Base-by-base conservation (phyloP, 2,888 invertebrate genomes). In the Desoria tigrina region DNA sequence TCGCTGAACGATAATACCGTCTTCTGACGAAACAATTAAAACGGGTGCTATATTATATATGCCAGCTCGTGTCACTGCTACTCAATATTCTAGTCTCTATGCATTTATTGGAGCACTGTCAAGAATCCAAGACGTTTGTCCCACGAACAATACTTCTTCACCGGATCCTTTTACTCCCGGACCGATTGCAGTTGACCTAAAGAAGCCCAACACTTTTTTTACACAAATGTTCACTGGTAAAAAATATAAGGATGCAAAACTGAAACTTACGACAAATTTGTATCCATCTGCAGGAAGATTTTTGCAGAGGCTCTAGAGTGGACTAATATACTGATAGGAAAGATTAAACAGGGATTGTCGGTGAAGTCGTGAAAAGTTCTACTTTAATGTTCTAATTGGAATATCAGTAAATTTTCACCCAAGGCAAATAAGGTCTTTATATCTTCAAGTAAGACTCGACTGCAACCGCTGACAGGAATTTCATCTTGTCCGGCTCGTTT, bases 1-100 rank as follows among this genome's bases (percentile, higher is more conserved):
- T 23, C 68, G 60, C 56, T 66, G 65, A n/a, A 42, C 61, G 16
- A 63, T 68, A 26, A 4, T 2, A 28, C 32, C 32, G 21, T n/a
- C n/a, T 28, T 26, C 7, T 7, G n/a, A 28, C 7, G 54, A 16
- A 9, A 74, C 69, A 23, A 50, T 61, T 2, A 75, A 45, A 6
- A 59, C 32, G 9, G 75, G 75, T 26, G 71, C 75, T 16, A 72
- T 64, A 42, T 75, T 75, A 51, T 68, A 74, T 9, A 75, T 61
- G 18, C 75, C 75, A 23, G 74, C 74, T 55, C 70, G 63, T 1
- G 71, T 65, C 18, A 75, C 45, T 14, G 66, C 68, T 2, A 72
- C 63, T 14, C 57, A 68, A 63, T 68, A 75, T 9, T 58, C 58
- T 14, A 75, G 49, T 27, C 37, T 63, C 59, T 68, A 18, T 18